These are phyloP conservation scores for Clavelina lepadiformis DNA, from an alignment of 23 tunicate genomes.

Conservation along the genomic window DNA sequence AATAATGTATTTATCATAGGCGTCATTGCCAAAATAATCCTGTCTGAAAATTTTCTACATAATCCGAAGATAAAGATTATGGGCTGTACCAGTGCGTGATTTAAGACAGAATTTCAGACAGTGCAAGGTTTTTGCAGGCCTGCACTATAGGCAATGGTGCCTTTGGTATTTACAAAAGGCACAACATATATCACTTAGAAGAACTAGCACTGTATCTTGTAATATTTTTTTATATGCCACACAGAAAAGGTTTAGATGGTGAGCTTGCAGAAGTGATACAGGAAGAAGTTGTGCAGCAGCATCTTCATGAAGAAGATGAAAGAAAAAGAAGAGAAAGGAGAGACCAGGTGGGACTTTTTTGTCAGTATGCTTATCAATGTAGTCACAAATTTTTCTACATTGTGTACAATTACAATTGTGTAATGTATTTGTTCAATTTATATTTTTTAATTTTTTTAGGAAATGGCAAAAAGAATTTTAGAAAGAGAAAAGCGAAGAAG, in stretches of 20 bases:
- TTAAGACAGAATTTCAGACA: no score
- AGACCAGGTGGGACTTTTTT: slow-evolving; percentile 61
- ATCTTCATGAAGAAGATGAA: slow-evolving; percentile 35
- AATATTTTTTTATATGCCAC: neutral
- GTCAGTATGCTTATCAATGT: neutral
- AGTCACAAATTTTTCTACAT: no score
- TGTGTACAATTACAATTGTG: no score
- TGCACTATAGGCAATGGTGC: no score
- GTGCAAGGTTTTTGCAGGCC: no score
- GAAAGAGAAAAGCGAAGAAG: slow-evolving; percentile 66
- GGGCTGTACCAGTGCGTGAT: no score
- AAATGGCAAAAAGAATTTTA: slow-evolving; percentile 41
- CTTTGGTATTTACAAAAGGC: no score
- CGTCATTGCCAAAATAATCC: no score
- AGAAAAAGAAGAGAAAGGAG: slow-evolving; percentile 48
- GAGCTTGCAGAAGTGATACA: slow-evolving; percentile 60
- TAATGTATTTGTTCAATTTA: neutral
- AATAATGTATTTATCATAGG: no score
- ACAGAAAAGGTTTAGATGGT: slow-evolving; percentile 59
- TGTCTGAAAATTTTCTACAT: no score
- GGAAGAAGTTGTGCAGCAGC: slow-evolving; percentile 26
- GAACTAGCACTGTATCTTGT: neutral
- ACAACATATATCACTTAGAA: no score
- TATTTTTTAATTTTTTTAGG: slow-evolving; percentile 29
- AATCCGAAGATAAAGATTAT: no score